Percentiles rank a stretch among this genome's conserved stretches.
Evolutionary conservation across 2,113 vertebrate genomes (phyloP).

Genomic region (Pelmatolapia mariae): DNA sequence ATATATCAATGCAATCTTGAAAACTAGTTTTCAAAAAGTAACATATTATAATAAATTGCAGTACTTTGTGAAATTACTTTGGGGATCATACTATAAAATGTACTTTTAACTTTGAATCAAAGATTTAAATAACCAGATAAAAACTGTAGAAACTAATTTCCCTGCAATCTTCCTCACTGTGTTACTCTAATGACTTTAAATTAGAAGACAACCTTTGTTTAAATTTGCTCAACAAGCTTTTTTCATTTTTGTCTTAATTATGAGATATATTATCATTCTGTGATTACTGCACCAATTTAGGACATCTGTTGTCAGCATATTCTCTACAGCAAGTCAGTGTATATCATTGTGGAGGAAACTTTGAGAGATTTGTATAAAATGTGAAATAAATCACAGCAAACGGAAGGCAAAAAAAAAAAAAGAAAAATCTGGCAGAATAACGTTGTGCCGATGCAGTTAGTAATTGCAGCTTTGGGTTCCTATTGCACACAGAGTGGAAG

Average conservation of each 20-base stretch:
- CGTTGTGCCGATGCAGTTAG: background rate
- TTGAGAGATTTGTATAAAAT: background rate
- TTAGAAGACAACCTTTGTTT: background rate
- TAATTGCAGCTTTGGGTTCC: slow-evolving; percentile 20
- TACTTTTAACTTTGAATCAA: background rate
- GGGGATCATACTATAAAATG: background rate
- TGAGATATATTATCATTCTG: background rate
- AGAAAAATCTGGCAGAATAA: background rate
- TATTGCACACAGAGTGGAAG: background rate
- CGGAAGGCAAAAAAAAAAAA: background rate
- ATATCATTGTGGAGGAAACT: background rate
- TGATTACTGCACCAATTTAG: background rate
- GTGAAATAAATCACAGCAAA: background rate
- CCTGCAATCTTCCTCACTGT: background rate
- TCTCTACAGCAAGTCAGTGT: background rate
- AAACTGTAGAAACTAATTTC: background rate
- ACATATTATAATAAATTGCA: background rate
- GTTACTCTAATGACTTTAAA: background rate
- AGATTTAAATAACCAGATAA: background rate
- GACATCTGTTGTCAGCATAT: background rate
- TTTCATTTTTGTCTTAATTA: background rate
- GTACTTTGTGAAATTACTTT: background rate
- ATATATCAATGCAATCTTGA: background rate
- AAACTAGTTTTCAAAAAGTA: background rate
- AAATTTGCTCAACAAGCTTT: background rate